Percentiles rank a stretch among this genome's conserved stretches.
Evolutionary conservation across 2,797 vertebrate genomes (phyloP).

Genomic region (Bradypus variegatus): DNA sequence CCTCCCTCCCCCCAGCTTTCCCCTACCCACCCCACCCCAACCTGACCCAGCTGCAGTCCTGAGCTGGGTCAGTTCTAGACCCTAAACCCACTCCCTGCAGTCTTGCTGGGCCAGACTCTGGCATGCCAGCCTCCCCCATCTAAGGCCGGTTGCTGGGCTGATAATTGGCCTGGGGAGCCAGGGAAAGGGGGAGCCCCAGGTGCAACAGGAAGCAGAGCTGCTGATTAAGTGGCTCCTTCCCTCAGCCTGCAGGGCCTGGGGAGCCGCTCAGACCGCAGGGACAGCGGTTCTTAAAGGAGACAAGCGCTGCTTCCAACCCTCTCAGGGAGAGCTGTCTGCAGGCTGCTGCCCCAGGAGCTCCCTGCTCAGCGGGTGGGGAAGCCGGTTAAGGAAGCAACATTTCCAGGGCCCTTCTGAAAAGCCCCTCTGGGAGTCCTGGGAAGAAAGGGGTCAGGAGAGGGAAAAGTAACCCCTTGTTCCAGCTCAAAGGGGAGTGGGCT

Average conservation of each 20-base stretch:
- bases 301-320: neutral
- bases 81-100: neutral
- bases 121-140: neutral
- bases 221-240: constrained; percentile 8
- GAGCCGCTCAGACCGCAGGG: neutral
- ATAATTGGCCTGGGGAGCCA: constrained; percentile 28
- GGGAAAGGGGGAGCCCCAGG: constrained; percentile 17
- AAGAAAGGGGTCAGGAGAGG: neutral
- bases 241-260: neutral
- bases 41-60: neutral
- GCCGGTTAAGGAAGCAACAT: neutral
- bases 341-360: neutral
- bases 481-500: neutral
- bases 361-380: neutral
- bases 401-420: neutral
- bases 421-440: neutral
- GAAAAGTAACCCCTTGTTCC: neutral
- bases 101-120: neutral
- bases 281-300: constrained; percentile 34
- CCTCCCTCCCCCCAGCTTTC: too few relatives aligned
- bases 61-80: neutral
- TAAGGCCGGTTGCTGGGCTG: neutral
- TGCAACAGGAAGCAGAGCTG: constrained; percentile 32
- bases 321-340: neutral
- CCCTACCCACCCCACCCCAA: too few relatives aligned